These are phyloP conservation scores for Odontomachus brunneus DNA, from an alignment of 1,140 invertebrate genomes.

Conservation along the genomic window DNA sequence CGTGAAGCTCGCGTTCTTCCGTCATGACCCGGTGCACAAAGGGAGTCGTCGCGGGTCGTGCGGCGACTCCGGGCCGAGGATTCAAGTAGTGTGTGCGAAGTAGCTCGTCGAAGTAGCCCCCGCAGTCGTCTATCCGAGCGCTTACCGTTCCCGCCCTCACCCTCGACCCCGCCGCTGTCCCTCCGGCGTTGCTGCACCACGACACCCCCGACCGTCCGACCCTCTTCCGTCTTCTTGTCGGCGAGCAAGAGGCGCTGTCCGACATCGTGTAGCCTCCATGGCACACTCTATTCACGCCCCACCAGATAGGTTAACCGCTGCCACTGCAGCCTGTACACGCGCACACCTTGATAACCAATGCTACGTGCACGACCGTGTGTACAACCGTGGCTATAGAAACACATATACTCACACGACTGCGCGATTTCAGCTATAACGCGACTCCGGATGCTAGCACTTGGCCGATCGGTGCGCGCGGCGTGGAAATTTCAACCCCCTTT, in stretches of 20 bases:
- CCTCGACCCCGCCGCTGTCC: background rate
- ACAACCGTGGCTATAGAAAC: slow-evolving; percentile 19
- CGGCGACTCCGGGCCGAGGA: slow-evolving; percentile 17
- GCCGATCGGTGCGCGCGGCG: slow-evolving; percentile 67
- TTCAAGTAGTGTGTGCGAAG: slow-evolving; percentile 16
- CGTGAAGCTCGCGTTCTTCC: slow-evolving; percentile 18
- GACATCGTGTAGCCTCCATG: slow-evolving; percentile 78
- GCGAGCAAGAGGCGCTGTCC: slow-evolving; percentile 74
- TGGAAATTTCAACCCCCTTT: slow-evolving; percentile 74
- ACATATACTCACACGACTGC: background rate
- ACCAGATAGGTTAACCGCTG: slow-evolving; percentile 80
- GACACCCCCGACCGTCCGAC: slow-evolving; percentile 43
- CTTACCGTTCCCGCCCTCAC: background rate
- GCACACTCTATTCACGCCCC: slow-evolving; percentile 80
- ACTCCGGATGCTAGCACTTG: slow-evolving; percentile 5
- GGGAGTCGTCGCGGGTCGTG: slow-evolving; percentile 45
- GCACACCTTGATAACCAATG: slow-evolving; percentile 21
- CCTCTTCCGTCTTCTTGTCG: slow-evolving; percentile 74
- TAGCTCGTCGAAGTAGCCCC: slow-evolving; percentile 32
- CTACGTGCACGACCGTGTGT: slow-evolving; percentile 16
- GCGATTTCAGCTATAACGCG: slow-evolving; percentile 42
- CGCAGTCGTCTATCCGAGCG: slow-evolving; percentile 34
- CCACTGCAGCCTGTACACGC: slow-evolving; percentile 67
- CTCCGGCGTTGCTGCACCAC: background rate
- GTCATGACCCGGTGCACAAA: slow-evolving; percentile 33